phyloP scores from a whole-genome alignment of 2,113 vertebrate genomes.

The Pongo abelii region DNA sequence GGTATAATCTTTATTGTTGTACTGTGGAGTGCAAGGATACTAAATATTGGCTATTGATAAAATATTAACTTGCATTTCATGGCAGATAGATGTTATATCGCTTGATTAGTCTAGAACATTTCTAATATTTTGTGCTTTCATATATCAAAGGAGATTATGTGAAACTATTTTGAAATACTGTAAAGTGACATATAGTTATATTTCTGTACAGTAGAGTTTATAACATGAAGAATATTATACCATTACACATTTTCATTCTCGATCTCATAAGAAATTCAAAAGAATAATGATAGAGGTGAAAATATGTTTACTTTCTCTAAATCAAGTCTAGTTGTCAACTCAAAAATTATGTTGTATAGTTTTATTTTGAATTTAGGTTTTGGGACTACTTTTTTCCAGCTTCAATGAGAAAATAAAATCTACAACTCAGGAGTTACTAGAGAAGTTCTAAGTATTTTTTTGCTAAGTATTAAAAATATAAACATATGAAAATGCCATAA shows the following conservation, averaged over 20 bases:
- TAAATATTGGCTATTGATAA: constrained; percentile 59
- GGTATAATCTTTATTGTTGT: constrained; percentile 1
- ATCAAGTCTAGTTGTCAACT: constrained; percentile 61
- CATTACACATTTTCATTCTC: constrained; percentile 49
- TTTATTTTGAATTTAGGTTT: constrained; percentile 68
- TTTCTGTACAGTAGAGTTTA: constrained; percentile 70
- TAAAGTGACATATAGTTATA: constrained; percentile 63
- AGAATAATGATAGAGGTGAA: constrained; percentile 49
- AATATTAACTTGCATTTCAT: constrained; percentile 66
- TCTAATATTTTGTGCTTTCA: constrained; percentile 70
- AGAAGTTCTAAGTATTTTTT: constrained; percentile 26
- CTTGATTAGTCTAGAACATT: constrained; percentile 70
- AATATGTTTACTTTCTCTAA: constrained; percentile 69
- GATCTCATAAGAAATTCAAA: constrained; percentile 61
- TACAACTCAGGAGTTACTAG: constrained; percentile 58
- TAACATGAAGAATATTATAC: constrained; percentile 44
- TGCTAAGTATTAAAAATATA: constrained; percentile 9
- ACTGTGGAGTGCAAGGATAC: constrained; percentile 27
- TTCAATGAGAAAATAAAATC: constrained; percentile 24
- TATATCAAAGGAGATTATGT: constrained; percentile 60
- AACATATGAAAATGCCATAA: constrained; percentile 6
- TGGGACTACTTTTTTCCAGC: constrained; percentile 1
- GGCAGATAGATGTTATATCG: constrained; percentile 52
- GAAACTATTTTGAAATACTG: constrained; percentile 73
- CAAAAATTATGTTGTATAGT: constrained; percentile 34